phyloP scores from a whole-genome alignment of 2,113 vertebrate species.

The Sylvietta virens region DNA sequence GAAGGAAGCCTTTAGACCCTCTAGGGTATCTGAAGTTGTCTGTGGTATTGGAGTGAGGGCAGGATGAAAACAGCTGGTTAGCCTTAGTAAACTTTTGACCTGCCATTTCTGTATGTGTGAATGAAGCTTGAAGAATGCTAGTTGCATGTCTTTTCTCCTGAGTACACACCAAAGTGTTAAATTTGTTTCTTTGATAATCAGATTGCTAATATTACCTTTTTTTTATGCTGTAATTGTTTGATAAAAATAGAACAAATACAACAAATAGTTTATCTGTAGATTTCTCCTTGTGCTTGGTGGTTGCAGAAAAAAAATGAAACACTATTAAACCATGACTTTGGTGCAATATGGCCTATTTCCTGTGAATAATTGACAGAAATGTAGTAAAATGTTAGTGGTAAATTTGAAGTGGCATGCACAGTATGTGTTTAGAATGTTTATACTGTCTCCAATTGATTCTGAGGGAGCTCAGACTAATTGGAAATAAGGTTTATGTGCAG shows the following conservation, averaged over 20 bases:
- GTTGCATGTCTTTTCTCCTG: background rate
- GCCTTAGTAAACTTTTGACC: background rate
- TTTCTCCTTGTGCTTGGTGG: background rate
- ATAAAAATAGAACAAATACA: slow-evolving; percentile 16
- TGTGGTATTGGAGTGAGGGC: background rate
- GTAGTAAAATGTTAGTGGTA: slow-evolving; percentile 37
- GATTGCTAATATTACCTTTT: background rate
- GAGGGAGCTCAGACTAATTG: slow-evolving; percentile 52
- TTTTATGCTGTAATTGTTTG: background rate
- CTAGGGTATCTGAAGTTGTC: accelerated
- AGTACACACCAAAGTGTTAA: background rate
- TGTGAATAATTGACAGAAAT: slow-evolving; percentile 45
- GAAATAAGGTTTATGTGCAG: slow-evolving; percentile 54
- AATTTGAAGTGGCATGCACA: slow-evolving; percentile 61
- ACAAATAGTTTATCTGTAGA: background rate
- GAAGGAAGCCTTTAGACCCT: background rate
- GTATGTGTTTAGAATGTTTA: slow-evolving; percentile 60
- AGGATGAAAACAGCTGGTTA: background rate
- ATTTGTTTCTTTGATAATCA: background rate
- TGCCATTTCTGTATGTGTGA: background rate
- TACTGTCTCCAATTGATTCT: slow-evolving; percentile 31
- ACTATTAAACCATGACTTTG: background rate
- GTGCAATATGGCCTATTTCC: background rate
- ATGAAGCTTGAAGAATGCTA: background rate
- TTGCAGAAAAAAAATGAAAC: background rate